Evolutionary conservation across 2,797 vertebrate species (phyloP).

Genomic region (Myiothlypis coronata): DNA sequence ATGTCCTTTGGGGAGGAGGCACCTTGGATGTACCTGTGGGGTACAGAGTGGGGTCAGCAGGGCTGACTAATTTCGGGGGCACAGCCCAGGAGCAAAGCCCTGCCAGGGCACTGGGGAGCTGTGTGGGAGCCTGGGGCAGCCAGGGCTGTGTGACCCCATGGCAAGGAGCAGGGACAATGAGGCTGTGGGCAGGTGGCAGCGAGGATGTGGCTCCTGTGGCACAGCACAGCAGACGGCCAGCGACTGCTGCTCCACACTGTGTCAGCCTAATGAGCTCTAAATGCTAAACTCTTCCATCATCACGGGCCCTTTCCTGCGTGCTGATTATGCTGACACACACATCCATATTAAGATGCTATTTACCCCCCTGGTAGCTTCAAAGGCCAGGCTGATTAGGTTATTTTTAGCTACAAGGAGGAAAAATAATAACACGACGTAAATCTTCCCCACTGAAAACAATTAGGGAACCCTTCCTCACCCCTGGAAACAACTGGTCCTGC

Average conservation of each 20-base stretch:
- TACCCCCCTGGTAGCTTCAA: constrained; percentile 48
- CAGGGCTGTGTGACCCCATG: rapidly evolving
- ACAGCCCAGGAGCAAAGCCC: background rate
- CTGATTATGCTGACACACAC: constrained; percentile 65
- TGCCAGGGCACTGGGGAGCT: background rate
- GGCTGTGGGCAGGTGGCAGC: background rate
- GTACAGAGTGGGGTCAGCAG: background rate
- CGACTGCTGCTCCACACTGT: background rate
- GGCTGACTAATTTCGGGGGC: rapidly evolving
- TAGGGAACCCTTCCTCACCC: background rate
- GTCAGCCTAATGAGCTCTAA: constrained; percentile 59
- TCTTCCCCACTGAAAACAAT: constrained; percentile 1
- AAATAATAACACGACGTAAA: constrained; percentile 9
- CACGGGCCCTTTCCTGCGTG: background rate
- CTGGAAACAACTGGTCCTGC: background rate
- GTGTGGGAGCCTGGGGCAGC: rapidly evolving
- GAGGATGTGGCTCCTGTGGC: background rate
- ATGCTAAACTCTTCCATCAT: constrained; percentile 63
- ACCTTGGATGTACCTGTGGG: constrained; percentile 94
- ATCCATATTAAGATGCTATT: constrained; percentile 62
- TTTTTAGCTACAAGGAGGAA: constrained; percentile 47
- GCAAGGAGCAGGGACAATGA: rapidly evolving
- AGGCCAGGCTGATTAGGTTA: constrained; percentile 64
- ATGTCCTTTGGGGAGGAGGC: constrained; percentile 98
- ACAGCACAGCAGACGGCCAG: background rate